Conservation (phyloP, 2,797 vertebrate species). For the Enteromius trimaculatus region DNA sequence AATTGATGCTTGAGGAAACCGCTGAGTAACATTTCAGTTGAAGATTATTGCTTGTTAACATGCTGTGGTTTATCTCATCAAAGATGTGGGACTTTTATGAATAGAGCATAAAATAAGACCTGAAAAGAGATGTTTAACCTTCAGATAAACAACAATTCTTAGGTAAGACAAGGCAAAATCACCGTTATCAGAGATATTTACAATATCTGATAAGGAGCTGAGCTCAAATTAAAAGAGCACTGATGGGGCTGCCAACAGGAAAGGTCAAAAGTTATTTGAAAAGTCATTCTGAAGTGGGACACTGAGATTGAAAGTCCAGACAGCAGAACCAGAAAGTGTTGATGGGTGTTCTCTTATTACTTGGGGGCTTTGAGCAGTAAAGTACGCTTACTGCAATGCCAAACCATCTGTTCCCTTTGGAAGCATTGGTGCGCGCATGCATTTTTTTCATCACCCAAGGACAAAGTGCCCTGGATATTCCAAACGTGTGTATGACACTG, state of each 20-base stretch:
- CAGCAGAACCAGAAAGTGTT: conserved; percentile 56
- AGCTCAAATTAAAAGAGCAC: conserved; percentile 26
- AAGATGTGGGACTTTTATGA: neutral
- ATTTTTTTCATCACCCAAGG: conserved; percentile 59
- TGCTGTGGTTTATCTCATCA: conserved; percentile 14
- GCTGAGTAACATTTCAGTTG: neutral
- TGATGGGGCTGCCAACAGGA: conserved; percentile 38
- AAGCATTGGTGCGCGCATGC: conserved; percentile 50
- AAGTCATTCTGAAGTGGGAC: conserved; percentile 55
- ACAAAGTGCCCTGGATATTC: conserved; percentile 58
- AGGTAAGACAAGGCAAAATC: neutral
- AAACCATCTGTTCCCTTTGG: conserved; percentile 67
- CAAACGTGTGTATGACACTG: conserved; percentile 43
- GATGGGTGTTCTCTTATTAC: conserved; percentile 59
- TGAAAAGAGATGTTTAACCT: neutral
- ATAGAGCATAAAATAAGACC: neutral
- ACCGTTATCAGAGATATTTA: neutral
- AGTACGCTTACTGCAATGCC: conserved; percentile 59
- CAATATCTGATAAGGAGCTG: neutral
- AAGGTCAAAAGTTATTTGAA: conserved; percentile 50
- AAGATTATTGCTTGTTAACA: conserved; percentile 22
- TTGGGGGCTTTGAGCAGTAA: conserved; percentile 61
- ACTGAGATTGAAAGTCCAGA: conserved; percentile 59
- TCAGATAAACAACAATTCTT: neutral
- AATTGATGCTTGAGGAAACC: conserved; percentile 18